phyloP scores from a whole-genome alignment of 2,797 vertebrate genomes.

The Xenopus petersii region DNA sequence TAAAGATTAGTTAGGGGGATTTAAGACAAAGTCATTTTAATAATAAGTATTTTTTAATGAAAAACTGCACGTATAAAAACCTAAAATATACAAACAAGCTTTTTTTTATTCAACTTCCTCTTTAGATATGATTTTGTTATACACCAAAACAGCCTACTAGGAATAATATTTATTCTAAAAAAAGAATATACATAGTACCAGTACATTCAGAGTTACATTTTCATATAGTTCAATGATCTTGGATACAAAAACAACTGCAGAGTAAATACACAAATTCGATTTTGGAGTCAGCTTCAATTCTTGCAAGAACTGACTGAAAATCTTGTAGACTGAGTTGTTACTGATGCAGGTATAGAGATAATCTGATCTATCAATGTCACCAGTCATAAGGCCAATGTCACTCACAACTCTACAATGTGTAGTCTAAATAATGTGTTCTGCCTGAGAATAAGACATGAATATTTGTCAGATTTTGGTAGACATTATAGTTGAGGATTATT shows the following conservation, averaged over 20 bases:
- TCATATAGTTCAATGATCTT: too few species aligned
- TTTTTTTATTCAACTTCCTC: too few species aligned
- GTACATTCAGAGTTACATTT: too few species aligned
- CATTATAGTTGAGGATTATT: background rate
- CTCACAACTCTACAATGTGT: background rate
- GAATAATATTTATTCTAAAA: too few species aligned
- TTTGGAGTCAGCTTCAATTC: background rate
- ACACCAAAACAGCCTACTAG: too few species aligned
- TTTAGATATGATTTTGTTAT: too few species aligned
- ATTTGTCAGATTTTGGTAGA: background rate
- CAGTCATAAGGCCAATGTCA: conserved; percentile 14
- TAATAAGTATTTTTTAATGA: too few species aligned
- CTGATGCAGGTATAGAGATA: conserved; percentile 12
- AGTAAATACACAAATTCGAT: background rate
- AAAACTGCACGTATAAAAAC: too few species aligned
- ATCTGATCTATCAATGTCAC: conserved; percentile 10
- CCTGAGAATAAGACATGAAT: background rate
- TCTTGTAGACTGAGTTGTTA: background rate
- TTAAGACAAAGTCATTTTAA: too few species aligned
- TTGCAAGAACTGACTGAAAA: background rate
- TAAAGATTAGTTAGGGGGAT: too few species aligned
- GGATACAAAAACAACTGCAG: background rate
- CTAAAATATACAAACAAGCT: too few species aligned
- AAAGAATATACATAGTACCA: too few species aligned
- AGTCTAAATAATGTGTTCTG: background rate